Percentiles rank a stretch among this genome's conserved stretches.
These are phyloP conservation scores for Busseola fusca DNA, from an alignment of 2,888 invertebrate species.

Conservation along the genomic window DNA sequence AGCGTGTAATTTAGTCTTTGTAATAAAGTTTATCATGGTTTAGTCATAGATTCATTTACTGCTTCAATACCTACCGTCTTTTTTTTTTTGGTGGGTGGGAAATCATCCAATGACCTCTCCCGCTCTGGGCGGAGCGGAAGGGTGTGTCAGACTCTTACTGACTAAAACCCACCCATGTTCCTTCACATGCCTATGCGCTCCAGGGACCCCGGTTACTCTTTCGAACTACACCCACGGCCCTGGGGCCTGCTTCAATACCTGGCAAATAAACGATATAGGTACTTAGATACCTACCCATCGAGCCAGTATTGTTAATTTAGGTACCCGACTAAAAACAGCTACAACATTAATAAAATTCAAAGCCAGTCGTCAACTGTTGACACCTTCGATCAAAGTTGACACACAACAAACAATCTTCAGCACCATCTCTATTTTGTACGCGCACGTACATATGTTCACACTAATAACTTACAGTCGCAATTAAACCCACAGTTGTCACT, in stretches of 20 bases:
- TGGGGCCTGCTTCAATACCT: no score
- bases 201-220: no score
- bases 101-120: no score
- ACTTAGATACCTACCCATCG: no score
- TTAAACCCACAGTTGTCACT: constrained; percentile 82
- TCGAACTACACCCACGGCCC: no score
- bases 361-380: constrained; percentile 19
- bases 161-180: no score
- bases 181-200: no score
- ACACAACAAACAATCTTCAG: constrained; percentile 31
- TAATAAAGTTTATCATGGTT: neutral
- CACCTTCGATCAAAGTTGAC: no score
- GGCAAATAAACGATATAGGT: neutral
- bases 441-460: constrained; percentile 52
- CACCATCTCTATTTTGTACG: constrained; percentile 29
- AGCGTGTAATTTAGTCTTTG: neutral
- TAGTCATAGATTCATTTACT: neutral
- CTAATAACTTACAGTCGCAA: constrained; percentile 71
- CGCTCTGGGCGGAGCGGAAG: no score
- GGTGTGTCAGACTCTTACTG: no score
- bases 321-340: neutral
- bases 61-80: no score
- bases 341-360: neutral
- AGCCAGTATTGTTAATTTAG: neutral
- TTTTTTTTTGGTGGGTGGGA: no score